Percentiles rank a stretch among this genome's conserved stretches.
Conservation (phyloP, 2,113 vertebrate genomes). For the Petaurus breviceps region DNA sequence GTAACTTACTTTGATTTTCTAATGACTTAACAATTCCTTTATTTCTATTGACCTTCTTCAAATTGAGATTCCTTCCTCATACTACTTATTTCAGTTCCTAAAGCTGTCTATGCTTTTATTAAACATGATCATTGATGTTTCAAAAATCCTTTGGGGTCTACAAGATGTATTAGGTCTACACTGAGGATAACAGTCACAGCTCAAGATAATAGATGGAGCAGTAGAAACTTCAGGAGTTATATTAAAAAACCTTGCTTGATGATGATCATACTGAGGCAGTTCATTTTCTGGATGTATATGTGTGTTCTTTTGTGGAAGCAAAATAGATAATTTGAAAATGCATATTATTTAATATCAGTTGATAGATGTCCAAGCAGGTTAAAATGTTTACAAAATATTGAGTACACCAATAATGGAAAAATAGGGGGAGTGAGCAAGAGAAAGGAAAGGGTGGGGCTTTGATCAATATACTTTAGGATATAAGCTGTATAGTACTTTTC, state of each 20-base stretch:
- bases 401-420: background rate
- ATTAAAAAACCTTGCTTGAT: conserved; percentile 38
- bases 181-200: conserved; percentile 31
- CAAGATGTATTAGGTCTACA: conserved; percentile 22
- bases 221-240: background rate
- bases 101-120: conserved; percentile 38
- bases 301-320: conserved; percentile 27
- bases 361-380: background rate
- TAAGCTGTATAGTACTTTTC: conserved; percentile 42
- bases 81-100: conserved; percentile 42
- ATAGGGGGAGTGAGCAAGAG: background rate
- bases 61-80: conserved; percentile 19
- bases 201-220: conserved; percentile 22
- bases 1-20: conserved; percentile 33
- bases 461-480: conserved; percentile 59
- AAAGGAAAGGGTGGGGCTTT: background rate
- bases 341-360: background rate
- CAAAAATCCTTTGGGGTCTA: conserved; percentile 17
- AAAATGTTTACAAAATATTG: background rate
- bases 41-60: conserved; percentile 44
- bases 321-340: conserved; percentile 14
- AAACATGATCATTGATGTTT: conserved; percentile 56
- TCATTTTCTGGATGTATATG: conserved; percentile 26
- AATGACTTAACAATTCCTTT: conserved; percentile 39
- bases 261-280: conserved; percentile 14